Evolutionary conservation across 2,888 invertebrate genomes (phyloP).

Genomic region (Protophormia terraenovae): DNA sequence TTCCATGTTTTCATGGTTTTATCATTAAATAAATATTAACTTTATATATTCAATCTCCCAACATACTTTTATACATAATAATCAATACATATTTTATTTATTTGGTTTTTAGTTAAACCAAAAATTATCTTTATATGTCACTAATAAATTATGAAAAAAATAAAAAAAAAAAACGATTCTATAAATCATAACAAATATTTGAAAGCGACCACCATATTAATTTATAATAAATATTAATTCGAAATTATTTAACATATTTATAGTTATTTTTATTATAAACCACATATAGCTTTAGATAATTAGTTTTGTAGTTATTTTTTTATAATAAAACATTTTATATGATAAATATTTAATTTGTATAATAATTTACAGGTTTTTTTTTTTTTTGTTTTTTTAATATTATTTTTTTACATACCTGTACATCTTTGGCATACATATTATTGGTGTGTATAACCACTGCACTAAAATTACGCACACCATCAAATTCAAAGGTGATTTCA

Average conservation of each 20-base stretch:
- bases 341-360: neutral
- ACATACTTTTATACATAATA: neutral
- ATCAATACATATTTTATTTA: neutral
- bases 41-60: neutral
- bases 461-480: slow-evolving; percentile 88
- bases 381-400: neutral
- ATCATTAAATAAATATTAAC: slow-evolving; percentile 21
- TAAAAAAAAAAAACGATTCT: neutral
- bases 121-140: slow-evolving; percentile 57
- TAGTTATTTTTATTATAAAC: slow-evolving; percentile 1
- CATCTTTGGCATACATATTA: slow-evolving; percentile 89
- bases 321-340: neutral
- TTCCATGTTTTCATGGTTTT: neutral
- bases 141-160: slow-evolving; percentile 51
- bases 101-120: slow-evolving; percentile 33
- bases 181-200: slow-evolving; percentile 13
- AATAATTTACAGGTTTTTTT: too few relatives aligned
- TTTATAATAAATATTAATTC: slow-evolving; percentile 20
- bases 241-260: neutral
- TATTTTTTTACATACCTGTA: slow-evolving; percentile 83
- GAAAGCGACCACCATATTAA: slow-evolving; percentile 30
- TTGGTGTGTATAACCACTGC: slow-evolving; percentile 88
- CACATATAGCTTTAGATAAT: slow-evolving; percentile 22
- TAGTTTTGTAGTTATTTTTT: neutral
- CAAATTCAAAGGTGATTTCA: slow-evolving; percentile 90